Base-by-base conservation (phyloP, 2,888 invertebrate species). In the Timema podura region DNA sequence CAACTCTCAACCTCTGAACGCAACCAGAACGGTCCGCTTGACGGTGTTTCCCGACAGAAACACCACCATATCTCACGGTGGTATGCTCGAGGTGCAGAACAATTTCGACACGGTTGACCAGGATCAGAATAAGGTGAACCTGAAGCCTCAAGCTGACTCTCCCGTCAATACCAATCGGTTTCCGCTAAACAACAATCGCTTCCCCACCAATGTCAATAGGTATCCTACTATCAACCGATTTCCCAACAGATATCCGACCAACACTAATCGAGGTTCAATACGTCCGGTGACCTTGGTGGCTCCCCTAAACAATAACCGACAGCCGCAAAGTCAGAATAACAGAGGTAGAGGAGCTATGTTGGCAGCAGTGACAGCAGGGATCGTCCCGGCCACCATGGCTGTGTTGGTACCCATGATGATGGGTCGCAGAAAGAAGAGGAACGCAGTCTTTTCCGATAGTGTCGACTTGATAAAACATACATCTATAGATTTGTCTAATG, bases 371-470 rank as follows among this genome's bases (percentile, higher is more conserved):
- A 89, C 91, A 0, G 91, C 91, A 15, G 91, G 91, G 0, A 89
- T 92, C 88, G 84, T 92, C 30, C 91, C 91, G 7, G 91, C 91
- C 0, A 90, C 91, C 0, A 89, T 91, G 88, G 91, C 91, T 0
- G 89, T 91, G 88, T 84, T 92, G 74, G 88, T 91, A 51, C 92
- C 92, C 0, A 88, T 91, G 86, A 88, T 91, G 79, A 82, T 91
- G 71, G 89, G 89, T n/a, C 81, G 85, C 64, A 82, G 81, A 75
- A 81, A 80, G 68, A 71, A 30, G 30, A 30, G 30, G 30, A 30
- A 30, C 30, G 30, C 30, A n/a, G 51, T n/a, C 51, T 51, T 51
- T 51, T 11, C 51, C 51, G n/a, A n/a, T n/a, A 51, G 30, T 30
- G 30, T 30, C 30, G 30, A 30, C 30, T 30, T 30, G 30, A 30